Conservation (phyloP, 37 sponge, comb jelly and placozoan genomes). For the Hormiphora californensis region DNA sequence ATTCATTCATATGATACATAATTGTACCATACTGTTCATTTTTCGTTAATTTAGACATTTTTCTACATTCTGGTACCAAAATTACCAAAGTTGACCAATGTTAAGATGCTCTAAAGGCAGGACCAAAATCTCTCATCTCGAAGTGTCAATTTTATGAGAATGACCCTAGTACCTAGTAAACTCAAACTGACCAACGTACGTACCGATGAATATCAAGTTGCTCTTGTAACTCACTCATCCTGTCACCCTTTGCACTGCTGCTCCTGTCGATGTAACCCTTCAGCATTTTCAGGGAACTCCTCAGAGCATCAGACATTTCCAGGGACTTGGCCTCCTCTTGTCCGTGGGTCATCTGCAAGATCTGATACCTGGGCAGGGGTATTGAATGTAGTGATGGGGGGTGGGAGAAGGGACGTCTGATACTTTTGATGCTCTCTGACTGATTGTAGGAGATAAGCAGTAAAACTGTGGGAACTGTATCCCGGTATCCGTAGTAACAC, state of each 20-base stretch:
- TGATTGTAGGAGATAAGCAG: no score
- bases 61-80: not conserved
- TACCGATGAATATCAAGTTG: slow-evolving; percentile 34
- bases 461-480: no score
- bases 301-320: slow-evolving; percentile 47
- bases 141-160: not conserved
- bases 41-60: not conserved
- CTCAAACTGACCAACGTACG: not conserved
- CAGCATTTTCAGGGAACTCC: not conserved
- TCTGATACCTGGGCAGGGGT: slow-evolving; percentile 33
- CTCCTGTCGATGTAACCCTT: slow-evolving; percentile 49
- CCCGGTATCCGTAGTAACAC: no score
- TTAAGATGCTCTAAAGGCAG: not conserved
- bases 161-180: not conserved
- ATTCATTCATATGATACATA: no score
- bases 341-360: slow-evolving; percentile 32
- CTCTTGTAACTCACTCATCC: slow-evolving; percentile 25
- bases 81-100: not conserved
- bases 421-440: no score
- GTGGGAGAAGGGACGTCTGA: no score
- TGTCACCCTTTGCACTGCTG: slow-evolving; percentile 20
- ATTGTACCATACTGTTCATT: no score
- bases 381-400: no score
- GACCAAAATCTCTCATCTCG: not conserved
- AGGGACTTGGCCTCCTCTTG: slow-evolving; percentile 15